Evolutionary conservation across 2,888 invertebrate species (phyloP), one percentile per base, ranked within the genome.

Genomic region (Drosophila fungiperda): DNA sequence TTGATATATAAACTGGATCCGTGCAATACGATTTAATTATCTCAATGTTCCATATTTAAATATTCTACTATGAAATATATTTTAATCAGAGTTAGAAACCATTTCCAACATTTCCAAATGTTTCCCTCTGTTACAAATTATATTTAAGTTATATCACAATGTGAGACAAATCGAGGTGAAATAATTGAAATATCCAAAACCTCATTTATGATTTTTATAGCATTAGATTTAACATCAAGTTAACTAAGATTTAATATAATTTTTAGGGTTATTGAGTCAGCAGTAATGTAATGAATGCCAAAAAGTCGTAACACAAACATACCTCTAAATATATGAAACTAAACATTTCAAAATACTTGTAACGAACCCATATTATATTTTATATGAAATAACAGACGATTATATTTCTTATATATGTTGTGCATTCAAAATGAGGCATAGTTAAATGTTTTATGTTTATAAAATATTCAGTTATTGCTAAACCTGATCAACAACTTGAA

Each of bases 211-310:
- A 26, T 38, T 20, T 29, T 17, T 3, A 17, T n/a, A 38, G 45
- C 9, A 35, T 26, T 68, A 29, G 26, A 26, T 17, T 26, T 49
- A 55, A 52, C n/a, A 35, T 26, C 32, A 35, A 40, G 32, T 64
- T 61, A 17, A 29, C 20, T 50, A 45, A 61, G 48, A 35, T 49
- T 42, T 23, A 20, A 49, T 35, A 20, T 9, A 69, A 40, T 33
- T 33, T 7, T 26, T 26, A 79, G 36, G 68, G 68, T 58, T 79
- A 36, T 79, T 68, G 61, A 67, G n/a, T 59, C 33, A 67, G 52
- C 50, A 68, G 68, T 48, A 67, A 67, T 45, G 68, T 48, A 67
- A 67, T 45, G 53, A 38, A 78, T 68, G 87, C 78, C 82, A 84
- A 78, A 79, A 70, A 36, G 53, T 54, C 32, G 64, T 48, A 76